A percentile compares a stretch with the other conserved stretches of the same genome.
phyloP scores from a whole-genome alignment of 2,113 vertebrate genomes.

The Eurystomus gularis region DNA sequence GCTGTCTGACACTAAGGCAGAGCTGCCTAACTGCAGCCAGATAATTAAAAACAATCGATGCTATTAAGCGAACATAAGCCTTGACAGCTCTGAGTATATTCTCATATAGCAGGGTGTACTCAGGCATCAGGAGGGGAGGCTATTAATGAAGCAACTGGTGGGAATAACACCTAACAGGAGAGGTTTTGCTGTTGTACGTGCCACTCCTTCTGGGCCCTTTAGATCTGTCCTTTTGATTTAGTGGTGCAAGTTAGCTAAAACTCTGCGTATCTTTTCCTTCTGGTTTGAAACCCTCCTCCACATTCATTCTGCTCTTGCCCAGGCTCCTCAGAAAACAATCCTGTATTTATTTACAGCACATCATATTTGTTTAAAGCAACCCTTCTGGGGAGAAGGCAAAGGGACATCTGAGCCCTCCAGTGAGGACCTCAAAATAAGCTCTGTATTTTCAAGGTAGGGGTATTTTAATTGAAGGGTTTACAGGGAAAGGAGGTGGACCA shows the following conservation, averaged over 20 bases:
- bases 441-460: background rate
- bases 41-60: conserved; percentile 18
- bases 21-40: conserved; percentile 72
- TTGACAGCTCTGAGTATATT: background rate
- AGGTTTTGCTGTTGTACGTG: rapidly evolving
- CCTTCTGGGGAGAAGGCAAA: background rate
- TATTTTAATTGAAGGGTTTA: background rate
- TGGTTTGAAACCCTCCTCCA: conserved; percentile 27
- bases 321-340: conserved; percentile 44
- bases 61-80: background rate
- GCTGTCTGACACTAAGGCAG: conserved; percentile 72
- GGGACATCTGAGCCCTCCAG: background rate
- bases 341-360: conserved; percentile 45
- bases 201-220: rapidly evolving
- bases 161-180: background rate
- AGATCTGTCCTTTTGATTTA: background rate
- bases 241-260: background rate
- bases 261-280: background rate
- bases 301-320: background rate
- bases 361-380: conserved; percentile 21
- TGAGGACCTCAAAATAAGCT: background rate
- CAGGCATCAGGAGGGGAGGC: background rate
- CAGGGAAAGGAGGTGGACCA: background rate
- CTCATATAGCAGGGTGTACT: background rate
- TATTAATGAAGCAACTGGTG: background rate